Conservation (phyloP, 1,140 invertebrate species). For the Drosophila burlai region DNA sequence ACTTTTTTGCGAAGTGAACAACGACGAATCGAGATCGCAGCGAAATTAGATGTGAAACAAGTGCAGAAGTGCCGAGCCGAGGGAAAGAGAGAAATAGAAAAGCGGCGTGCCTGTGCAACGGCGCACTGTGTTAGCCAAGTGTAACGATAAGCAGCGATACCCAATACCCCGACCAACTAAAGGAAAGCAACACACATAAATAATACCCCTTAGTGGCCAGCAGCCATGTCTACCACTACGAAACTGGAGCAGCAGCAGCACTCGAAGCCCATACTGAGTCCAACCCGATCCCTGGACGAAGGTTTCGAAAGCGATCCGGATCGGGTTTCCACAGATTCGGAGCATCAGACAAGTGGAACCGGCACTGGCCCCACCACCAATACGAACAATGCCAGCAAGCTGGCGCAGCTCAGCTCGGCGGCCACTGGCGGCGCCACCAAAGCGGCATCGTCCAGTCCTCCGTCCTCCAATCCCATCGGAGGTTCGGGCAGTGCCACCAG, state of each 20-base stretch:
- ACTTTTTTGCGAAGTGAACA: slow-evolving; percentile 59
- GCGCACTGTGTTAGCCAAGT: slow-evolving; percentile 48
- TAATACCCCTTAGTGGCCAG: slow-evolving; percentile 48
- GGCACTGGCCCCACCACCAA: slow-evolving; percentile 41
- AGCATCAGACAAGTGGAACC: slow-evolving; percentile 84
- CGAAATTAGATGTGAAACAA: slow-evolving; percentile 57
- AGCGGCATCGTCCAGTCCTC: slow-evolving; percentile 22
- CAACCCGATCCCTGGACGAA: slow-evolving; percentile 85
- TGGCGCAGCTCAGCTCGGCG: slow-evolving; percentile 80
- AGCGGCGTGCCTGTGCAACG: slow-evolving; percentile 56
- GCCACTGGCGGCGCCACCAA: slow-evolving; percentile 76
- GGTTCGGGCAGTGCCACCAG: slow-evolving; percentile 24
- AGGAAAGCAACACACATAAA: slow-evolving; percentile 32
- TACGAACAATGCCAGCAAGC: slow-evolving; percentile 76
- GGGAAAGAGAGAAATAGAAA: slow-evolving; percentile 61
- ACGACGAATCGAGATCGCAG: slow-evolving; percentile 40
- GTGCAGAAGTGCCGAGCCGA: slow-evolving; percentile 42
- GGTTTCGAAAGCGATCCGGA: slow-evolving; percentile 86
- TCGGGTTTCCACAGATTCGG: slow-evolving; percentile 85
- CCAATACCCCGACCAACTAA: slow-evolving; percentile 39
- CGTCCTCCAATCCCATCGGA: slow-evolving; percentile 8
- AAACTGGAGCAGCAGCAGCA: slow-evolving; percentile 84
- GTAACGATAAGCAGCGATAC: slow-evolving; percentile 62
- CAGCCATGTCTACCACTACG: slow-evolving; percentile 68
- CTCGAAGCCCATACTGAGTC: slow-evolving; percentile 85